phyloP scores from a whole-genome alignment of 2,888 invertebrate species.

The Ditula angustiorana region DNA sequence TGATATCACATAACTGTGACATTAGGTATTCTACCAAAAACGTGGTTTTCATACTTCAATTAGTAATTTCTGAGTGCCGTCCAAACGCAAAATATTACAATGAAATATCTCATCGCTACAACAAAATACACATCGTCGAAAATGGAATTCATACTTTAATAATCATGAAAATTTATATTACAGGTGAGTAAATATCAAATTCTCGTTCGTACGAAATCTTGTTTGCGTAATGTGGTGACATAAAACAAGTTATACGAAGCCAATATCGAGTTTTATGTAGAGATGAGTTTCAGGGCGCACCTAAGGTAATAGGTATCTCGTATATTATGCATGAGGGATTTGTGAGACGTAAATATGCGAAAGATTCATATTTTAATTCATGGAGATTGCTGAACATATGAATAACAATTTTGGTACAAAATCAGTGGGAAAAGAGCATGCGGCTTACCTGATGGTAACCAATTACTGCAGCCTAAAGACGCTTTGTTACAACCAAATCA shows the following conservation, averaged over 20 bases:
- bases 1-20: no score
- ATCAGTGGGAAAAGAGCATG: no score
- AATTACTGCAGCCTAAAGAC: no score
- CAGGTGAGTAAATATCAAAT: conserved; percentile 27
- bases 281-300: conserved; percentile 13
- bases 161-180: conserved; percentile 22
- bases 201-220: conserved; percentile 36
- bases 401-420: no score
- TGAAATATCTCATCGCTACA: background rate
- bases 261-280: conserved; percentile 44
- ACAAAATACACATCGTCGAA: background rate
- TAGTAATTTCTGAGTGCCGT: no score
- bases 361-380: conserved; percentile 15
- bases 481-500: no score
- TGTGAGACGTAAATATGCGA: conserved; percentile 8
- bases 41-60: no score
- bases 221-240: conserved; percentile 42
- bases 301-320: conserved; percentile 20
- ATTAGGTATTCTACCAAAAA: no score
- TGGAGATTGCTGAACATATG: no score
- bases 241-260: conserved; percentile 45
- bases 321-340: conserved; percentile 34
- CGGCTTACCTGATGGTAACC: no score
- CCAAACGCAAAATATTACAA: no score
- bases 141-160: background rate